Evolutionary conservation across 2,113 vertebrate genomes (phyloP), one percentile per base, ranked within the genome.

Genomic region (Phyllopteryx taeniolatus): DNA sequence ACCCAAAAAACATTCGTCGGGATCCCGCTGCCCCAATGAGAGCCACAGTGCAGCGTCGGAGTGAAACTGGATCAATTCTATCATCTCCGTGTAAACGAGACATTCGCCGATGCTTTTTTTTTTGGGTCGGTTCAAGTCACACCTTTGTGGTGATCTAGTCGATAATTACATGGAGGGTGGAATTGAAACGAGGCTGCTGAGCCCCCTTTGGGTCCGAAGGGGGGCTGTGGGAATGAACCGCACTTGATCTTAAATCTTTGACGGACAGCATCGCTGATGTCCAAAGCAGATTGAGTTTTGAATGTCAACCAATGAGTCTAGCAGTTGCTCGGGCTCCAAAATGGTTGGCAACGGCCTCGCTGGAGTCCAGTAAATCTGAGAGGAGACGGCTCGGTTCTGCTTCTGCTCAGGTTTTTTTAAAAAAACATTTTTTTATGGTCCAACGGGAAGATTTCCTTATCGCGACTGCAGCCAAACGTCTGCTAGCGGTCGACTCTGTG

Each of bases 371-470:
- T 56, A 69, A 69, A 69, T 43, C 46, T 51, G 47, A 53, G 46
- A 68, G 5, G 2, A 20, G 35, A 42, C n/a, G 12, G 10, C 44
- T 44, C 44, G n/a, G 44, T 66, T 27, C 64, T 47, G 64, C 20
- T 65, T 65, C 63, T 66, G 64, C 64, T 66, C 64, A 66, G 27
- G 22, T 1, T 33, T 27, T 27, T 27, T 27, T 27, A n/a, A n/a
- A n/a, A n/a, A n/a, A n/a, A n/a, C n/a, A n/a, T 9, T n/a, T 47
- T 46, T 66, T 66, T 66, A 31, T 66, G 44, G 64, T 9, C 15
- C 13, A 27, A 47, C 8, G 35, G 61, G 63, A 61, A 65, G 64
- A 31, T 66, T 66, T 66, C 43, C 64, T 66, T 31, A 31, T 46
- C 59, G 8, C 33, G 15, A 9, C 20, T 31, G 39, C n/a, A 47